These are phyloP conservation scores for Montipora foliosa DNA, from an alignment of 64 coral and sea anemone species.

Conservation along the genomic window DNA sequence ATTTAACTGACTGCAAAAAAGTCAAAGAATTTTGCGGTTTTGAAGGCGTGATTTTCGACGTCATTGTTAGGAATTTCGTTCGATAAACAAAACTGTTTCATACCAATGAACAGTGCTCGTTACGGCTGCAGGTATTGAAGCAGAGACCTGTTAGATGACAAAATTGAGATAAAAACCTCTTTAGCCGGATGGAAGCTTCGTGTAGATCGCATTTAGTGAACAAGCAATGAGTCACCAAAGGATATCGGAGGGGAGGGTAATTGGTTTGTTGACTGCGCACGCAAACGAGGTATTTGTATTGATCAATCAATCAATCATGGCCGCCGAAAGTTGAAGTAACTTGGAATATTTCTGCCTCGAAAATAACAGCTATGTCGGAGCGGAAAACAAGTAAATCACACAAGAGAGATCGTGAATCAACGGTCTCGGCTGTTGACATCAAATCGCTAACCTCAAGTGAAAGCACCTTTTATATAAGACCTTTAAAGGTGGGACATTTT, in stretches of 20 bases:
- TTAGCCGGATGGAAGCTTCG: too few relatives aligned
- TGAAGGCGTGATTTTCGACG: neutral
- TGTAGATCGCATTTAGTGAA: too few relatives aligned
- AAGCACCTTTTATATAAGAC: conserved; percentile 63
- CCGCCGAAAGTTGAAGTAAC: conserved; percentile 3
- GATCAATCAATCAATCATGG: conserved; percentile 21
- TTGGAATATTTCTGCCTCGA: conserved; percentile 2
- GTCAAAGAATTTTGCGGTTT: neutral
- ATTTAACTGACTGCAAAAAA: neutral
- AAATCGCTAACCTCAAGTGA: conserved; percentile 55
- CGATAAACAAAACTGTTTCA: neutral
- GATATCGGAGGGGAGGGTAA: conserved; percentile 17
- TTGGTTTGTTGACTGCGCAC: neutral
- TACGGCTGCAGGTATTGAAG: too few relatives aligned
- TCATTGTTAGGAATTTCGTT: neutral
- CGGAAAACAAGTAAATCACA: conserved; percentile 53
- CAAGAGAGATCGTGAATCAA: conserved; percentile 62
- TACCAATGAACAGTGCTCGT: neutral
- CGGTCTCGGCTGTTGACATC: conserved; percentile 33
- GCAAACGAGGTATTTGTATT: conserved; percentile 16
- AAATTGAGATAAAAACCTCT: too few relatives aligned
- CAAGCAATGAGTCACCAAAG: neutral
- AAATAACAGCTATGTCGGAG: conserved; percentile 31
- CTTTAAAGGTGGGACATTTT: conserved; percentile 56
- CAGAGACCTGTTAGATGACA: too few relatives aligned